A percentile compares a stretch with the other conserved stretches of the same genome.
Evolutionary conservation across 2,888 invertebrate species (phyloP).

Genomic region (Alviniconcha strummeri): DNA sequence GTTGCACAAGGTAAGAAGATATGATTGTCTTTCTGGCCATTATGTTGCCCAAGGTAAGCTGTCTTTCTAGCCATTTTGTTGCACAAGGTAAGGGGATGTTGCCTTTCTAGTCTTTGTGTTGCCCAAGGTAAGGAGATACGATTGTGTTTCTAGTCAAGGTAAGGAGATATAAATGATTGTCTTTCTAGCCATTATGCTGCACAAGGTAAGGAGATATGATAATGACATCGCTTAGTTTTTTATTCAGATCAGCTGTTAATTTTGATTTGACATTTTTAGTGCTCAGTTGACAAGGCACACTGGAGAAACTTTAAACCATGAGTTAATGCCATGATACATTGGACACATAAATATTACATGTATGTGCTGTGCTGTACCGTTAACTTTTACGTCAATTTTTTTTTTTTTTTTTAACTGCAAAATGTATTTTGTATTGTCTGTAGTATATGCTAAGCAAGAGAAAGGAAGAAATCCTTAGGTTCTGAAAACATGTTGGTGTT

Average conservation of each 20-base stretch:
- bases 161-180: slow-evolving; percentile 83
- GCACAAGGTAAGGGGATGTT: slow-evolving; percentile 79
- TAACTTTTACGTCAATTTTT: no score
- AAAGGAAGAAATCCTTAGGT: no score
- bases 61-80: neutral
- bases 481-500: no score
- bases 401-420: no score
- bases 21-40: neutral
- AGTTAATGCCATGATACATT: no score
- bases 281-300: no score
- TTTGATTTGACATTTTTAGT: no score
- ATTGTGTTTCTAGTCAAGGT: neutral
- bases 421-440: no score
- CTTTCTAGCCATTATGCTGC: slow-evolving; percentile 98
- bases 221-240: neutral
- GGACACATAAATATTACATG: no score
- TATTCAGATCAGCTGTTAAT: neutral
- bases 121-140: slow-evolving; percentile 83
- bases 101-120: slow-evolving; percentile 99
- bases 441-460: no score
- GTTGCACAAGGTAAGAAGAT: slow-evolving; percentile 88
- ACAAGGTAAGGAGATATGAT: slow-evolving; percentile 81
- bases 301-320: no score
- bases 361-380: no score
- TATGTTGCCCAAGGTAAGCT: neutral